Conservation (phyloP, 2,888 invertebrate genomes). For the Artemia sp. region DNA sequence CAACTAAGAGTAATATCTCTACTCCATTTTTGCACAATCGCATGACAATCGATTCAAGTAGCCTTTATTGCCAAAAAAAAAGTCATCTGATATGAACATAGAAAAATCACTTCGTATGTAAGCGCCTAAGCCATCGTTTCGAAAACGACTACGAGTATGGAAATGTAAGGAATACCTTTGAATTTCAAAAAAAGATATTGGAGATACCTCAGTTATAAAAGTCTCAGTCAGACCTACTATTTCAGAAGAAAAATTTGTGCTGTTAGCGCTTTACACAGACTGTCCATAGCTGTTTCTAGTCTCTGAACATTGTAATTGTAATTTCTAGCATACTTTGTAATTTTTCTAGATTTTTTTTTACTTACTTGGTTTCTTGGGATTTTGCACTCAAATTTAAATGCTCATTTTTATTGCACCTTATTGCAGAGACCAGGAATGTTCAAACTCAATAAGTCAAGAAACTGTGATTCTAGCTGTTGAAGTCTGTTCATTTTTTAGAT, state of each 20-base stretch:
- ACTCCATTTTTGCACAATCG: neutral
- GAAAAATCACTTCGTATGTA: neutral
- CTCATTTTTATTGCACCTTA: neutral
- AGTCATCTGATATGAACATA: neutral
- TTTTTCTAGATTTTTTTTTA: neutral
- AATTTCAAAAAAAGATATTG: neutral
- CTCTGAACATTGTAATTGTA: neutral
- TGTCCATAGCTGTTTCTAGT: neutral
- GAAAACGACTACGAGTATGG: neutral
- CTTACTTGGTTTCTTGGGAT: neutral
- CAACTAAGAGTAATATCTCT: neutral
- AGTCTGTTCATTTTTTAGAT: no score
- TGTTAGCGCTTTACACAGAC: neutral
- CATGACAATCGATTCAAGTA: slow-evolving; percentile 3
- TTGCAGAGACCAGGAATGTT: neutral
- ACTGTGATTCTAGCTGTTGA: neutral
- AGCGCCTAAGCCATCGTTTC: neutral
- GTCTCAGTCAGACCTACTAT: neutral
- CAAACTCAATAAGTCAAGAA: neutral
- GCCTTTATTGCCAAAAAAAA: neutral
- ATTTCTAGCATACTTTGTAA: neutral
- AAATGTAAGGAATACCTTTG: neutral
- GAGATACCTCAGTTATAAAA: neutral
- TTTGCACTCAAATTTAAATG: neutral
- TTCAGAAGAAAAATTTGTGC: neutral